A percentile compares a stretch with the other conserved stretches of the same genome.
These are phyloP conservation scores for Nesogale talazaci DNA, from an alignment of 2,113 vertebrate species.

Conservation along the genomic window DNA sequence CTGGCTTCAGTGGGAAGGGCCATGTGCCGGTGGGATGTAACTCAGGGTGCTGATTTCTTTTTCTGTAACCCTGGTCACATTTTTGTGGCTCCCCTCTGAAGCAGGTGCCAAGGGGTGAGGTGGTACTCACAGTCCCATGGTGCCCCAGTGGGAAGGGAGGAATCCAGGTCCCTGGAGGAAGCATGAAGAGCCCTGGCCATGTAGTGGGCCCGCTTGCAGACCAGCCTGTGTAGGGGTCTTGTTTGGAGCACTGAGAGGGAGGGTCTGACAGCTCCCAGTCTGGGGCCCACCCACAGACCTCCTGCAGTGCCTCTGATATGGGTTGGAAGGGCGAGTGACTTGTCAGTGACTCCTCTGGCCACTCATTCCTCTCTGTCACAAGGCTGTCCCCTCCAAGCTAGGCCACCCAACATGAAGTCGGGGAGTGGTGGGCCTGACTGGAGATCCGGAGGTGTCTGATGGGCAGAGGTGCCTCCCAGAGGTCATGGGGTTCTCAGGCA, in stretches of 20 bases:
- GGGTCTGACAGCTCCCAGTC: background rate
- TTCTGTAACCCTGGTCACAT: background rate
- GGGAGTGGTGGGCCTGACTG: too few relatives aligned
- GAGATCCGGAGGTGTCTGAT: background rate
- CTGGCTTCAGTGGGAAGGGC: background rate
- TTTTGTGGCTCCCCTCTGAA: background rate
- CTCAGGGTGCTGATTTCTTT: background rate
- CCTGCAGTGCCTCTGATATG: too few relatives aligned
- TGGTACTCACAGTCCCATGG: background rate
- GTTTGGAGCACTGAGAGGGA: background rate
- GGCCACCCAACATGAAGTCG: background rate
- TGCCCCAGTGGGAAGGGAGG: background rate
- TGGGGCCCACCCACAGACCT: too few relatives aligned
- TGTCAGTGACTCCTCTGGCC: background rate
- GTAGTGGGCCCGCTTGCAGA: background rate
- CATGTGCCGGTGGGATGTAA: too few relatives aligned
- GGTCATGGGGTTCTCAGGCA: background rate
- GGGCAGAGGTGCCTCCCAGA: background rate
- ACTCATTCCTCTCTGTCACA: constrained; percentile 74
- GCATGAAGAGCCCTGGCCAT: too few relatives aligned
- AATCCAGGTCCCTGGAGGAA: background rate
- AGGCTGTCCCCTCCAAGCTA: background rate
- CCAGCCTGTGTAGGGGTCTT: background rate
- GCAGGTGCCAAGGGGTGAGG: background rate
- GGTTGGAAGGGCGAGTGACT: background rate